A percentile compares a stretch with the other conserved stretches of the same genome.
Conservation (phyloP, 2,888 invertebrate genomes). For the Urechis unicinctus region DNA sequence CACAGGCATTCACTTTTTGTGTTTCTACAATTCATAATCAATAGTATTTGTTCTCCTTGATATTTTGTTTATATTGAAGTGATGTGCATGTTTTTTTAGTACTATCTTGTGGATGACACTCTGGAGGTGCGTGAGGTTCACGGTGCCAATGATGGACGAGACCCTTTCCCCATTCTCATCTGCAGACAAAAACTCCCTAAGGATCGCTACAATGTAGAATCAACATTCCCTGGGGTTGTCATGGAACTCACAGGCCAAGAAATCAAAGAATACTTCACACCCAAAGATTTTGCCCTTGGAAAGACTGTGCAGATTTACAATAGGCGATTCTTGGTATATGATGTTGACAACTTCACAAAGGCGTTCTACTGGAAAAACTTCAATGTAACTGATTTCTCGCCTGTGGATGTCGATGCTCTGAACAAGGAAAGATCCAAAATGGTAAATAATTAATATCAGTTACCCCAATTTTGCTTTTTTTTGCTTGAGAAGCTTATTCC, state of each 20-base stretch:
- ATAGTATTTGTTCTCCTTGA: background rate
- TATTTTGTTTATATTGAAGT: background rate
- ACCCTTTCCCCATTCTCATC: constrained; percentile 69
- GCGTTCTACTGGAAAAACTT: constrained; percentile 62
- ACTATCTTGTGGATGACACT: constrained; percentile 76
- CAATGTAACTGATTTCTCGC: constrained; percentile 49
- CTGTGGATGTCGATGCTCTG: constrained; percentile 42
- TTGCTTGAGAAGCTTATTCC: no score
- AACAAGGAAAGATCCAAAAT: constrained; percentile 37
- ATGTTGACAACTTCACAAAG: constrained; percentile 75
- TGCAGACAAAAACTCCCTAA: constrained; percentile 64
- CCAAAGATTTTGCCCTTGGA: constrained; percentile 65
- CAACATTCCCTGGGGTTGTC: constrained; percentile 56
- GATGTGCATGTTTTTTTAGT: constrained; percentile 46
- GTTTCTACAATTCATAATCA: background rate
- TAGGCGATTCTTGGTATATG: constrained; percentile 63
- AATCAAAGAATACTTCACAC: constrained; percentile 70
- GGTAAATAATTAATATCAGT: no score
- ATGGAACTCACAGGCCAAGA: constrained; percentile 67
- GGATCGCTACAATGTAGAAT: constrained; percentile 39
- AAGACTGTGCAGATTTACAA: constrained; percentile 53
- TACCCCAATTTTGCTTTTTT: no score
- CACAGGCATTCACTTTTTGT: background rate
- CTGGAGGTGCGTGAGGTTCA: constrained; percentile 71
- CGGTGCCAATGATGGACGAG: constrained; percentile 67